Evolutionary conservation across 2,113 vertebrate species (phyloP).

Genomic region (Protobothrops flavoviridis): DNA sequence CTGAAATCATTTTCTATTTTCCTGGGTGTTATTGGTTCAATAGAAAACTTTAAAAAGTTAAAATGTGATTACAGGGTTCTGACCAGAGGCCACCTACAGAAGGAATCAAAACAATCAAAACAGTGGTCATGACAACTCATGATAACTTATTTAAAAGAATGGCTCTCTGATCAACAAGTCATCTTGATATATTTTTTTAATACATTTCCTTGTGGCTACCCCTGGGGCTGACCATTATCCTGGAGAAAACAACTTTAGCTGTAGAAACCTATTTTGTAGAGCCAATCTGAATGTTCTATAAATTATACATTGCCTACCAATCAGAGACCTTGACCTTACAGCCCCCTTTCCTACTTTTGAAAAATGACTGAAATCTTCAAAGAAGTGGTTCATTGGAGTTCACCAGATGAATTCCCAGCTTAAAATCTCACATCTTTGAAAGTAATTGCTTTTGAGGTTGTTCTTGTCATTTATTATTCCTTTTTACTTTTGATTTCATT

Average conservation of each 20-base stretch:
- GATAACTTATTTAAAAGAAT: background rate
- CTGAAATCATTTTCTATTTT: background rate
- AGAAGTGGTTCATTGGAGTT: background rate
- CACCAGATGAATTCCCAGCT: background rate
- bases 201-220: background rate
- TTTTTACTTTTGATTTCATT: background rate
- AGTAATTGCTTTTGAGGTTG: background rate
- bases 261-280: background rate
- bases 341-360: background rate
- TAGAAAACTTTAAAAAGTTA: background rate
- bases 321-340: background rate
- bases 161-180: background rate
- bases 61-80: background rate
- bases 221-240: background rate
- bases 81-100: background rate
- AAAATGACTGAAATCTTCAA: background rate
- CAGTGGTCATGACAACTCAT: background rate
- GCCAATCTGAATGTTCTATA: background rate
- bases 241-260: background rate
- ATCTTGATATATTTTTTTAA: background rate
- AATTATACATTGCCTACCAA: background rate
- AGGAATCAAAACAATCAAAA: background rate
- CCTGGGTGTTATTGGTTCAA: background rate
- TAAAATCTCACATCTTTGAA: background rate
- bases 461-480: background rate